These are phyloP conservation scores for Gryon sp. DNA, from an alignment of 1,140 invertebrate genomes.

Conservation along the genomic window DNA sequence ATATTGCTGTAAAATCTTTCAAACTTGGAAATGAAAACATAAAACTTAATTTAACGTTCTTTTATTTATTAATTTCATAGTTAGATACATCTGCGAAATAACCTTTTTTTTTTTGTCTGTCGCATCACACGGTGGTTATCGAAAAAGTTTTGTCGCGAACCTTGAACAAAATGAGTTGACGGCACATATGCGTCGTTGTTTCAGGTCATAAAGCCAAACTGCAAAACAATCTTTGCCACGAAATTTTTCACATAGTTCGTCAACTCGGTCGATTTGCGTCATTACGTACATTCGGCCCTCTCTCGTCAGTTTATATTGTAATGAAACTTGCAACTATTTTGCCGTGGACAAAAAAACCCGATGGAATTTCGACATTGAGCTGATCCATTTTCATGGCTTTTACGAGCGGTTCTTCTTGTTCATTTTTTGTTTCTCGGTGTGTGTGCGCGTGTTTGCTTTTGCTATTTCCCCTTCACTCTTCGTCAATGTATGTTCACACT, in stretches of 20 bases:
- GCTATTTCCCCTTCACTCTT: no score
- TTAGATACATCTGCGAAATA: constrained; percentile 41
- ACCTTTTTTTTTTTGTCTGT: constrained; percentile 25
- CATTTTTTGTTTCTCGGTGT: background rate
- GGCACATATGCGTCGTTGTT: constrained; percentile 33
- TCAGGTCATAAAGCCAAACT: constrained; percentile 33
- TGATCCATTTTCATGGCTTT: constrained; percentile 33
- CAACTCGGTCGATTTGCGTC: constrained; percentile 33
- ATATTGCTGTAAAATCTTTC: background rate
- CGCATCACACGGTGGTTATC: constrained; percentile 50
- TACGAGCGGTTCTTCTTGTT: background rate
- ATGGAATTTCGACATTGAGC: constrained; percentile 23
- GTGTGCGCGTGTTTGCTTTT: background rate
- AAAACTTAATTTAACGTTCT: no score
- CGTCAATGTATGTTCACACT: background rate
- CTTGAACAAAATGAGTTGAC: constrained; percentile 41
- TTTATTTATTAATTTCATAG: constrained; percentile 52
- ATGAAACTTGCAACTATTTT: constrained; percentile 36
- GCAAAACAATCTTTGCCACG: constrained; percentile 38
- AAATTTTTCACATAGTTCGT: constrained; percentile 49
- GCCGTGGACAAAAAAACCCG: constrained; percentile 2
- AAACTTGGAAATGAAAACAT: background rate
- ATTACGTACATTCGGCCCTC: constrained; percentile 10
- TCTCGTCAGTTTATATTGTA: constrained; percentile 20
- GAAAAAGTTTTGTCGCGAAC: constrained; percentile 47